These are phyloP conservation scores for Dasyurus viverrinus DNA, from an alignment of 2,113 vertebrate genomes.

Conservation along the genomic window DNA sequence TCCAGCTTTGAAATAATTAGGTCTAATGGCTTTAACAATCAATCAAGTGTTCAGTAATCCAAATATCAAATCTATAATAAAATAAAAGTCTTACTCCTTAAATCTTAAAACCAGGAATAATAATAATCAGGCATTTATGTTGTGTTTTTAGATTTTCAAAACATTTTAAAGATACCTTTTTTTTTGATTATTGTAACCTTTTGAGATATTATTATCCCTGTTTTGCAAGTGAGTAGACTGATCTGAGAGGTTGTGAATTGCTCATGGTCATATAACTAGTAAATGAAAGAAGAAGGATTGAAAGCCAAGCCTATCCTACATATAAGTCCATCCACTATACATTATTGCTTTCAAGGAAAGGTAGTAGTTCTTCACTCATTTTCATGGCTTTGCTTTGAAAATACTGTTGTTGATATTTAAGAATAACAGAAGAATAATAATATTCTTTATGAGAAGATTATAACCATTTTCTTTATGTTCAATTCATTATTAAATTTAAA, in stretches of 20 bases:
- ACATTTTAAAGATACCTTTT: background rate
- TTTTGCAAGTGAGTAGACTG: background rate
- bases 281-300: background rate
- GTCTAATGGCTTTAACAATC: background rate
- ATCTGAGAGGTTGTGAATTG: background rate
- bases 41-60: background rate
- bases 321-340: background rate
- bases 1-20: background rate
- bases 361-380: background rate
- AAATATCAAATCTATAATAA: background rate
- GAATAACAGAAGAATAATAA: background rate
- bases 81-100: background rate
- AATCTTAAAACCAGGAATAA: background rate
- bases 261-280: background rate
- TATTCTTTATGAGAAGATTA: background rate
- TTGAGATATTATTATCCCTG: background rate
- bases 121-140: background rate
- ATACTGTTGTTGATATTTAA: background rate
- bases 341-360: background rate
- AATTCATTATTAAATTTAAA: background rate
- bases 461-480: background rate
- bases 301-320: background rate
- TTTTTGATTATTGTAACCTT: background rate
- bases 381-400: constrained; percentile 23
- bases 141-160: background rate